Evolutionary conservation across 1,140 invertebrate species (phyloP), one percentile per base, ranked within the genome.

Genomic region (Octopus bimaculoides): DNA sequence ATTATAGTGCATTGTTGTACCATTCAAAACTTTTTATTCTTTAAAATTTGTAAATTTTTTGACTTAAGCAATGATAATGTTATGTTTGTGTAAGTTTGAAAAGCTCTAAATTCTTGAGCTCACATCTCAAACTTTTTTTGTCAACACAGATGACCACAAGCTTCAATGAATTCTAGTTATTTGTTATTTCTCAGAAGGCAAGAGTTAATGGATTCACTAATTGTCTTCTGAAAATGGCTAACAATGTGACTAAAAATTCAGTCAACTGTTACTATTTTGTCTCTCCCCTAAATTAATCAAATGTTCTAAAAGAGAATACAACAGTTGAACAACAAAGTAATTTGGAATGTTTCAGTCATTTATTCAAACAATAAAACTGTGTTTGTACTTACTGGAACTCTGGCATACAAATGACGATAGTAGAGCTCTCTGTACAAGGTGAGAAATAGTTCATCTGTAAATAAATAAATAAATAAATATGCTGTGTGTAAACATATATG

Each of bases 391-490:
- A 91, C 90, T 74, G 85, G 83, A 82, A 92, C 90, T 83, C 91
- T 86, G 52, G 97, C 97, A 89, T 99, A 99, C 79, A 99, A 96
- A 89, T 99, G 98, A 76, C 98, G 94, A 89, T 95, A 99, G 88
- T 98, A 99, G 10, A 99, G 91, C 90, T 99, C 98, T 89, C 97
- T 98, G 91, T 99, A 99, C 7, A 99, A 90, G 76, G 97, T 97
- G 81, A 98, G 92, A 86, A 99, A 99, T 2, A 89, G 95, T 87
- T 85, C 84, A 84, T 91, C 90, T 91, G 85, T 12, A 89, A 86
- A 75, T 77, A 79, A 80, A 81, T 12, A 89, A 86, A 75, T 77
- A 79, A 80, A 81, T 81, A 81, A 80, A 76, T 66, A 52, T 26
- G 17, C 77, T 81, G 10, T 83, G 66, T 12, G 61, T 2, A 14